Base-by-base conservation (phyloP, 2,797 vertebrate species). In the Alfaro cultratus region DNA sequence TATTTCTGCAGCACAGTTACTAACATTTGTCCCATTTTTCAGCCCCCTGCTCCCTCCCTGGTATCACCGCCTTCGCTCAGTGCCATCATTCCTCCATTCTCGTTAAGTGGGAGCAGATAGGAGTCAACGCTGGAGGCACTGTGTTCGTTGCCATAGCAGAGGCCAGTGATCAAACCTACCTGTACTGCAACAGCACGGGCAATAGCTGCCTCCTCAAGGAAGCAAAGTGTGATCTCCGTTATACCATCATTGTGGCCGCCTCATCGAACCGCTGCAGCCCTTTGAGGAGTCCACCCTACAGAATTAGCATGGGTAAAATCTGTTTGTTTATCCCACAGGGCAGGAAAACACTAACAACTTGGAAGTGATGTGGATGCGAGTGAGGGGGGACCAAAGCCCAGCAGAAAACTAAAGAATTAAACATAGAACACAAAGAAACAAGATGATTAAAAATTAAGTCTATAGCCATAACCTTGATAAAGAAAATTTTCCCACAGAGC, bases 31-130 rank as follows among this genome's bases (percentile, higher is more conserved):
- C 23, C 84, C 15, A 6, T 45, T 73, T 77, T 23, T 6, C 88
- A 96, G 95, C 93, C 13, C 92, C 93, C 45, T 96, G 95, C 84
- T 85, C 88, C 57, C 92, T 95, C 43, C 82, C 91, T 26, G 67
- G 68, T 4, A 91, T 96, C 84, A 84, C 86, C 3, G 94, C 88
- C 4, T 43, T 80, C 26, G 9, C 92, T 55, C 81, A 86, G 84
- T 96, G 95, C 82, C 88, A 94, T 79, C 89, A 86, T 4, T 87
- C 89, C 67, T 89, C 90, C 81, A 92, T 95, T 79, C 86, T 87
- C 0, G 93, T 96, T 31, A 41, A 73, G 46, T 96, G 96, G 96
- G 71, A 85, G 0, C 78, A 75, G 41, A 87, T 86, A 76, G 72
- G 82, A 4, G 87, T 80, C 51, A 68, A 75, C 4, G 41, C 74